Evolutionary conservation across 2,888 invertebrate genomes (phyloP).

Genomic region (Crepidodera aurea): DNA sequence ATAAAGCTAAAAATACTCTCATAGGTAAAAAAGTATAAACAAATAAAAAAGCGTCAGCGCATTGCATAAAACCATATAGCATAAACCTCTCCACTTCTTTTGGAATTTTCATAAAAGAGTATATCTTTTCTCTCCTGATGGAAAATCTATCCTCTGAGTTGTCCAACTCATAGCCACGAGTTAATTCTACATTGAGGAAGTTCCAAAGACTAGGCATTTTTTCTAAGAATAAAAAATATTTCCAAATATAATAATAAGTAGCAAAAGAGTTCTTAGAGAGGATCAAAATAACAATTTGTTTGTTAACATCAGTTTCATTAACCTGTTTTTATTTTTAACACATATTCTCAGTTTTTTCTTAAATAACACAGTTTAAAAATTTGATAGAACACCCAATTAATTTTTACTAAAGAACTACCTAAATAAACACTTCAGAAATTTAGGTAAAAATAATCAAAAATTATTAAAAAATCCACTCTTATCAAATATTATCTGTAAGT

Average conservation of each 20-base stretch:
- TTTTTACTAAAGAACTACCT: too few species aligned
- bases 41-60: slow-evolving; percentile 96
- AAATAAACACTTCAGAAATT: too few species aligned
- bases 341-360: background rate
- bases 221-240: slow-evolving; percentile 50
- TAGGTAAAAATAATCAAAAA: too few species aligned
- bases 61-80: slow-evolving; percentile 93
- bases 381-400: too few species aligned
- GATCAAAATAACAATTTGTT: too few species aligned
- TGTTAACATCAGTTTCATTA: too few species aligned
- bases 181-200: slow-evolving; percentile 87
- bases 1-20: slow-evolving; percentile 86
- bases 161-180: slow-evolving; percentile 91
- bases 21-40: slow-evolving; percentile 97
- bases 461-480: too few species aligned
- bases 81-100: slow-evolving; percentile 91
- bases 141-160: slow-evolving; percentile 95
- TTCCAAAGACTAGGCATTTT: slow-evolving; percentile 64
- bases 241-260: background rate
- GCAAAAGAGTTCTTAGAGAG: too few species aligned
- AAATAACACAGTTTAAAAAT: too few species aligned
- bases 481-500: too few species aligned
- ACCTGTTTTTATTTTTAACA: too few species aligned
- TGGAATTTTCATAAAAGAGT: slow-evolving; percentile 96
- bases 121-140: slow-evolving; percentile 93